Conservation (phyloP, 1,140 invertebrate species). For the Lepidurus packardi region DNA sequence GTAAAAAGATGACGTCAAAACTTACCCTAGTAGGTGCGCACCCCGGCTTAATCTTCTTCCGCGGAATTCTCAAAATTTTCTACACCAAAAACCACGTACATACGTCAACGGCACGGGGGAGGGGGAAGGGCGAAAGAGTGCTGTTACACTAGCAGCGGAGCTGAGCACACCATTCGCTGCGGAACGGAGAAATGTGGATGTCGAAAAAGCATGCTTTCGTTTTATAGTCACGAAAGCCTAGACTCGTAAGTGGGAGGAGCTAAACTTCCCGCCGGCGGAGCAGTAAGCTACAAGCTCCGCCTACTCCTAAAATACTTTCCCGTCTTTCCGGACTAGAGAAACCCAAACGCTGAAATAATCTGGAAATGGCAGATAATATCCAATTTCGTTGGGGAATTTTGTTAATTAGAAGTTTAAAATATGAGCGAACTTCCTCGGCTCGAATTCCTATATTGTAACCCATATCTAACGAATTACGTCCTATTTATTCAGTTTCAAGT, state of each 20-base stretch:
- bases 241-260: not conserved
- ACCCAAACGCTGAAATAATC: not conserved
- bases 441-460: no score
- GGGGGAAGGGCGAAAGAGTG: not conserved
- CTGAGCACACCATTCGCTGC: not conserved
- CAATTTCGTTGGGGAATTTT: no score
- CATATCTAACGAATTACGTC: no score
- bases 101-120: not conserved
- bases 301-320: not conserved
- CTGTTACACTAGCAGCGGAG: not conserved
- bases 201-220: not conserved
- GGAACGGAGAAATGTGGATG: not conserved
- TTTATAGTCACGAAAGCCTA: not conserved
- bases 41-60: constrained; percentile 31
- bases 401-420: no score
- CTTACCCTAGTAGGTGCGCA: constrained; percentile 34
- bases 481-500: no score
- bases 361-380: no score
- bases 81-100: constrained; percentile 21
- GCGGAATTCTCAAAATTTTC: constrained; percentile 35
- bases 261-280: not conserved
- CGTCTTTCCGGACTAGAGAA: not conserved
- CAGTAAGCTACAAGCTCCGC: not conserved
- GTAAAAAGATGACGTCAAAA: not conserved
- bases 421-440: no score